Base-by-base conservation (phyloP, 2,888 invertebrate genomes). In the Mimumesa dahlbomi region DNA sequence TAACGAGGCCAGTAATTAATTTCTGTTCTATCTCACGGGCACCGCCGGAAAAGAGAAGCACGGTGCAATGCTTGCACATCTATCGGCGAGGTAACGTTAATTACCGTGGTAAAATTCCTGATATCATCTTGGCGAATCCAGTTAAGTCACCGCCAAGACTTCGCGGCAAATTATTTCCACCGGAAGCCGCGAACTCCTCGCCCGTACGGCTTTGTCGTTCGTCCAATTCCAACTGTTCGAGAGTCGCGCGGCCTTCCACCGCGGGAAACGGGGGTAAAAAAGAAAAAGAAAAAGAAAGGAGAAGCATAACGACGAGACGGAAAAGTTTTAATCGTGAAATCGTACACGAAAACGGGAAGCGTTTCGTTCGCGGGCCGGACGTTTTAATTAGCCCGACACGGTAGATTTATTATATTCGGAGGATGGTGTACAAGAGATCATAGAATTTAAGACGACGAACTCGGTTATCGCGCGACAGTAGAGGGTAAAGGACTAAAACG, bases 81-180 rank as follows among this genome's bases (percentile, higher is more conserved):
- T 53, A 62, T 54, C 52, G 58, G 25, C 3, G 25, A 38, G 59
- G 63, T 49, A 29, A 72, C 68, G 81, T 79, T 84, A 85, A 85
- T 85, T 85, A 73, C 79, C 85, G 85, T 85, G 84, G 85, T 82
- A 85, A 85, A 85, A 82, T 83, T 56, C 69, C 79, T 76, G 85
- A 85, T 85, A 84, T 77, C 75, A 81, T 79, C 79, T 75, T 25
- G 22, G 71, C 66, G n/a, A 77, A 74, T 68, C 63, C 64, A 63
- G 61, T 49, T 53, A 57, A 74, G 53, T 61, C 52, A 42, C 42
- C 22, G 50, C 16, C 66, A 61, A 58, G 34, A 56, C 45, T 36
- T 38, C 38, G 43, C 50, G 46, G 69, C 64, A 69, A 71, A 79
- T 71, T 63, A 69, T 77, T 79, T 72, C 76, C 57, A 73, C 68